A percentile compares a stretch with the other conserved stretches of the same genome.
Conservation (phyloP, 1,140 invertebrate species). For the Drosophila fuyamai region DNA sequence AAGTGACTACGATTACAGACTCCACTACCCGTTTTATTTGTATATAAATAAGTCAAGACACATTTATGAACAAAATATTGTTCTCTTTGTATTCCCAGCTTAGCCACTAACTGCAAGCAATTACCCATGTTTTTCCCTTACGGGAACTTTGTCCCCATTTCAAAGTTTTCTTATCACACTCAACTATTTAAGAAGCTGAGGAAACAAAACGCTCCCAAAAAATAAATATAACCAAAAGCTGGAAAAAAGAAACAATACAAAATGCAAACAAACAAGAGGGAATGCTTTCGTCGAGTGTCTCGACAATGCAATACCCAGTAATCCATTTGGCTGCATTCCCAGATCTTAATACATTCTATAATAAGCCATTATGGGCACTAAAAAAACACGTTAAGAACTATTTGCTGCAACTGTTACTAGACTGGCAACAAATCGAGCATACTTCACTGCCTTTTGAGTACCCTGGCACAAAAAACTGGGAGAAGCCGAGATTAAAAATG, state of each 20-base stretch:
- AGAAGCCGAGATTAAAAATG: slow-evolving; percentile 60
- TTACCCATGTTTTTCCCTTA: slow-evolving; percentile 9
- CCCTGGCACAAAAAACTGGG: background rate
- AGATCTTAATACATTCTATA: too few relatives aligned
- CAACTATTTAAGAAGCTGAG: slow-evolving; percentile 46
- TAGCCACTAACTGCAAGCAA: slow-evolving; percentile 16
- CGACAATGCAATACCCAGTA: background rate
- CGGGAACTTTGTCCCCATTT: slow-evolving; percentile 4
- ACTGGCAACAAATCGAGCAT: too few relatives aligned
- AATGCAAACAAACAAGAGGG: background rate
- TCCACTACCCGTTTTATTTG: too few relatives aligned
- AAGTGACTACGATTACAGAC: too few relatives aligned
- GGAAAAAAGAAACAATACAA: slow-evolving; percentile 4
- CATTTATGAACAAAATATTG: background rate
- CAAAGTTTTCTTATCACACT: slow-evolving; percentile 52
- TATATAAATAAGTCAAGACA: too few relatives aligned
- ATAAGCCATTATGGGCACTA: too few relatives aligned
- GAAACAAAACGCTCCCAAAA: slow-evolving; percentile 24
- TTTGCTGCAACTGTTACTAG: background rate
- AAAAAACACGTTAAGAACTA: too few relatives aligned
- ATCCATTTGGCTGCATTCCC: too few relatives aligned
- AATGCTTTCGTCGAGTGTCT: background rate
- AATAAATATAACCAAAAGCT: slow-evolving; percentile 10
- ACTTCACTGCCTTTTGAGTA: background rate
- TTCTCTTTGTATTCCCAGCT: background rate